These are phyloP conservation scores for Genyomyrus donnyi DNA, from an alignment of 2,113 vertebrate species.

Conservation along the genomic window DNA sequence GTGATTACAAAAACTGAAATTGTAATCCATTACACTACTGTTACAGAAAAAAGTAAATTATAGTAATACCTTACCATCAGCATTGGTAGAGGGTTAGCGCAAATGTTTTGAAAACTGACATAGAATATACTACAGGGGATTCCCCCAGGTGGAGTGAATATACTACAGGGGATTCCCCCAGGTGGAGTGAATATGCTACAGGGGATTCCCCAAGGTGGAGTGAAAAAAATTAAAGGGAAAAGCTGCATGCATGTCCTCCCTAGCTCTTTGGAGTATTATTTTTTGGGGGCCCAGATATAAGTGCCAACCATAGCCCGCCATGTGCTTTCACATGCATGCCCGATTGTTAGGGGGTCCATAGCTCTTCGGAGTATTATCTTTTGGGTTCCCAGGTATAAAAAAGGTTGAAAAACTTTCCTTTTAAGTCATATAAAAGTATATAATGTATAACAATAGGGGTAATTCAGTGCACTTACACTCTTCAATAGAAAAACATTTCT, in stretches of 20 bases:
- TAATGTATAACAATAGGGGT: background rate
- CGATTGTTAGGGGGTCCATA: too few relatives aligned
- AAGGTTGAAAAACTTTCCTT: too few relatives aligned
- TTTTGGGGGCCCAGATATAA: too few relatives aligned
- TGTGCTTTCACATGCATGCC: too few relatives aligned
- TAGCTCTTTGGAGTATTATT: too few relatives aligned
- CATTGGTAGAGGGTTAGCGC: background rate
- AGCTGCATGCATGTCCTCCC: too few relatives aligned
- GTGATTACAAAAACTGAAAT: background rate
- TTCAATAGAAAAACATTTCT: background rate
- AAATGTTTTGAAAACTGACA: background rate
- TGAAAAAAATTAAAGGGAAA: background rate
- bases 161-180: background rate
- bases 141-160: background rate
- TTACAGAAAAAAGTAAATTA: background rate
- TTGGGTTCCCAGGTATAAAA: too few relatives aligned
- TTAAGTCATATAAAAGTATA: too few relatives aligned
- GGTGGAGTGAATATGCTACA: background rate
- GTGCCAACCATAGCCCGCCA: too few relatives aligned
- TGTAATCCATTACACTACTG: background rate
- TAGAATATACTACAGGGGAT: background rate
- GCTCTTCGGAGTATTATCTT: too few relatives aligned
- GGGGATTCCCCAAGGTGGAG: too few relatives aligned
- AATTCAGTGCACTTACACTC: background rate
- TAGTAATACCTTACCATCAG: background rate